Conservation (phyloP, 2,888 invertebrate species). For the Vanessa cardui region DNA sequence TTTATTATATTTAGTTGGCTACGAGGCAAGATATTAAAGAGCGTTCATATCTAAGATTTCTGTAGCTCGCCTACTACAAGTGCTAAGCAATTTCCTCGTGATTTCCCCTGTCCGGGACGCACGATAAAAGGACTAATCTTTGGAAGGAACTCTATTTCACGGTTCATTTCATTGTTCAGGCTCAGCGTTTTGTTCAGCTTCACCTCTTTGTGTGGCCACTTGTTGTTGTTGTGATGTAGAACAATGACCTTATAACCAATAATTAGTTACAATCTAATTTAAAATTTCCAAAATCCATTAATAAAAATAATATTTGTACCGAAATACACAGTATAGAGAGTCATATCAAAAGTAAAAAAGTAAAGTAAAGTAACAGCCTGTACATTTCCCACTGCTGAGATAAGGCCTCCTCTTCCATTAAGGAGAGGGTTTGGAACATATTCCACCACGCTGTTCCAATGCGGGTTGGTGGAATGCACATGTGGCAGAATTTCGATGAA, state of each 20-base stretch:
- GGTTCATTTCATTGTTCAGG: constrained; percentile 60
- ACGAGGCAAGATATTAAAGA: constrained; percentile 23
- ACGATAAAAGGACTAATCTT: constrained; percentile 73
- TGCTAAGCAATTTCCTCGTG: constrained; percentile 72
- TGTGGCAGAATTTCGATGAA: no score
- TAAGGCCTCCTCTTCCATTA: no score
- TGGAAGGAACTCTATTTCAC: constrained; percentile 73
- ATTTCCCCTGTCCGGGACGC: constrained; percentile 60
- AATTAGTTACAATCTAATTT: no score
- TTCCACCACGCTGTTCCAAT: no score
- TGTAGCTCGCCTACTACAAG: constrained; percentile 43
- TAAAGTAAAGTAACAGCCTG: no score
- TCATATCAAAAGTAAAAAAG: no score
- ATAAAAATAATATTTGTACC: no score
- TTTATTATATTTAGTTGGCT: constrained; percentile 8
- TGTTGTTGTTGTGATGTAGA: constrained; percentile 14
- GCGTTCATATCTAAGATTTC: constrained; percentile 30
- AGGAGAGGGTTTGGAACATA: no score
- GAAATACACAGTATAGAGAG: no score
- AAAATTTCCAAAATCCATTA: no score
- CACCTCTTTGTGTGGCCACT: constrained; percentile 18
- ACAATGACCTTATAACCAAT: neutral
- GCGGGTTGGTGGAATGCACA: no score
- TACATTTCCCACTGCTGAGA: no score
- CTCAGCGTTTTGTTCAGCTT: constrained; percentile 35